phyloP scores from a whole-genome alignment of 2,113 vertebrate species.

The Carlito syrichta region DNA sequence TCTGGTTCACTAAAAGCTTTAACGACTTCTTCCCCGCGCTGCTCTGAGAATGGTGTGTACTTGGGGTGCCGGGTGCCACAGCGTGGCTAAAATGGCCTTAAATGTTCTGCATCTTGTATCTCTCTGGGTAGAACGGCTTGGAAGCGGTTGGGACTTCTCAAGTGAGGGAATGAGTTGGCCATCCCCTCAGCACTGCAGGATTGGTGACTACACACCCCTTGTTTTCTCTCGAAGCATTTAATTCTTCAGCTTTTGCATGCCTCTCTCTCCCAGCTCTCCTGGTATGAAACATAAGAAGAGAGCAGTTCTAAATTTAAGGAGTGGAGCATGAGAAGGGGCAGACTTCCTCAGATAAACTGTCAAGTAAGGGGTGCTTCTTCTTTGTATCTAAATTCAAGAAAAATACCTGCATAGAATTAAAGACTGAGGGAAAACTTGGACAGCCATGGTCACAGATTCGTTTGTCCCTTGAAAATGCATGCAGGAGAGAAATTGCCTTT shows the following conservation, averaged over 20 bases:
- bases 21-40: background rate
- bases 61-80: rapidly evolving
- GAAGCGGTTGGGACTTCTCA: background rate
- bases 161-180: background rate
- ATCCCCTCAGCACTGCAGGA: background rate
- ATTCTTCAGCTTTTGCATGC: background rate
- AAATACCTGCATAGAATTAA: background rate
- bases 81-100: background rate
- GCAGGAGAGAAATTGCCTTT: background rate
- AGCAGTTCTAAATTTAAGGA: background rate
- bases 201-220: rapidly evolving
- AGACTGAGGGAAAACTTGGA: background rate
- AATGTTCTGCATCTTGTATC: background rate
- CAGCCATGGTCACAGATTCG: rapidly evolving
- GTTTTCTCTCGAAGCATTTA: too few relatives aligned
- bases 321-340: rapidly evolving
- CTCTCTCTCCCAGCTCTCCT: background rate
- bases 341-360: background rate
- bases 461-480: background rate
- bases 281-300: background rate
- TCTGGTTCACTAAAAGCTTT: conserved; percentile 17
- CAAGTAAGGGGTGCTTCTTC: background rate
- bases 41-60: rapidly evolving
- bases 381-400: background rate
- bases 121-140: background rate